Base-by-base conservation (phyloP, 2,888 invertebrate genomes). In the Cosmopolites sordidus region DNA sequence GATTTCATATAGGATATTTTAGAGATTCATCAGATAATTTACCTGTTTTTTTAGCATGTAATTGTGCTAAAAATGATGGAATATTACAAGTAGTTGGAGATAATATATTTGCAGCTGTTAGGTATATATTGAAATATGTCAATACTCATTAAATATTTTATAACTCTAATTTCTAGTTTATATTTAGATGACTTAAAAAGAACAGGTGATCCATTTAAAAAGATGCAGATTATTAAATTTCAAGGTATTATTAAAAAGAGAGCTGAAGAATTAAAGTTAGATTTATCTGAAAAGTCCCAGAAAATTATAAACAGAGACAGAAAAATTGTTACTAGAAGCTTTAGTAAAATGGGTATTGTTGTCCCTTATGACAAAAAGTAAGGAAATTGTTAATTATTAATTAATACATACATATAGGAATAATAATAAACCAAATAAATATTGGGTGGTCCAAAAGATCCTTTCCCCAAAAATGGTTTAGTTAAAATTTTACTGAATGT, bases 1-100 rank as follows among this genome's bases (percentile, higher is more conserved):
- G 87, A 57, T 84, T 84, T 61, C 95, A 96, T 70, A 83, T 92
- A 66, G 95, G 95, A 4, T 96, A 94, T 73, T 94, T 85, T 78
- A 81, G 93, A 66, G 95, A 96, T 76, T 82, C 82, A 55, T 89
- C 90, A 0, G 77, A 81, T 22, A 83, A 86, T 51, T 73, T 79
- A 33, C 90, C 92, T 27, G 80, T 80, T 4, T 86, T 94, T 70
- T 75, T 96, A 38, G 94, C 86, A 0, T 81, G 82, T 59, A 94
- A 91, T 74, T 79, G 82, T 54, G 82, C 85, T 33, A 75, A 78
- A 15, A 80, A 83, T 60, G 83, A 83, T 68, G 87, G 85, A 60
- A 78, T 76, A 45, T 83, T 97, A 43, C 78, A 79, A 60, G 81
- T 86, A 16, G 75, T 88, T 48, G 91, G 89, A 16, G 83, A 83